Evolutionary conservation across 2,888 invertebrate genomes (phyloP).

Genomic region (Plagodis pulveraria): DNA sequence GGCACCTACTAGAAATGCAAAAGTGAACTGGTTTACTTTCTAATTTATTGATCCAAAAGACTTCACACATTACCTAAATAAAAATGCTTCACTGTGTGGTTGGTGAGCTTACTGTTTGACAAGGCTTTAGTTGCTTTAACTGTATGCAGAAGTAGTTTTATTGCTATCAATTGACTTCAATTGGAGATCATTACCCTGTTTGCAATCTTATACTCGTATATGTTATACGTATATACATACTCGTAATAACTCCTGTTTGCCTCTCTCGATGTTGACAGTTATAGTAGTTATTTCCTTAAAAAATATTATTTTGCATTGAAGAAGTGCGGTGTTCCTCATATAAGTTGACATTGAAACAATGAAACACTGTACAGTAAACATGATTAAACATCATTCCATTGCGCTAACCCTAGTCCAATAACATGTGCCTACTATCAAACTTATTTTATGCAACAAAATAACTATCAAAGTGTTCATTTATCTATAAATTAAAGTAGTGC

Average conservation of each 20-base stretch:
- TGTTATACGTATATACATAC: too few relatives aligned
- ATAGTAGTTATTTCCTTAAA: too few relatives aligned
- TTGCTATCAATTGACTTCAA: constrained; percentile 9
- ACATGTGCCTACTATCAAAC: constrained; percentile 6
- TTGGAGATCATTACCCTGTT: constrained; percentile 3
- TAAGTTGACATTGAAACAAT: background rate
- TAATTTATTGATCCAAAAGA: too few relatives aligned
- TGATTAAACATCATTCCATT: background rate
- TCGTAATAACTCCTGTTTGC: too few relatives aligned
- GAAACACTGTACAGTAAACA: constrained; percentile 5
- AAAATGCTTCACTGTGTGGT: too few relatives aligned
- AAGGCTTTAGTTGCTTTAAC: background rate
- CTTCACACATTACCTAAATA: too few relatives aligned
- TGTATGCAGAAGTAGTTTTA: constrained; percentile 1
- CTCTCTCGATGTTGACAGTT: too few relatives aligned
- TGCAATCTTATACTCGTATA: too few relatives aligned
- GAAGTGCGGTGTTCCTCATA: background rate
- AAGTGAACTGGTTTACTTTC: too few relatives aligned
- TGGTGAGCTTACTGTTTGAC: too few relatives aligned
- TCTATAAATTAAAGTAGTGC: too few relatives aligned
- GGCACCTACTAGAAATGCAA: too few relatives aligned
- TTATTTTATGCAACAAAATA: constrained; percentile 3
- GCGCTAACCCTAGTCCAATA: background rate
- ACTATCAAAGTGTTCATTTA: background rate
- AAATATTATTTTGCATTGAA: background rate